Evolutionary conservation across 2,797 vertebrate genomes (phyloP).

Genomic region (Cynopterus sphinx): DNA sequence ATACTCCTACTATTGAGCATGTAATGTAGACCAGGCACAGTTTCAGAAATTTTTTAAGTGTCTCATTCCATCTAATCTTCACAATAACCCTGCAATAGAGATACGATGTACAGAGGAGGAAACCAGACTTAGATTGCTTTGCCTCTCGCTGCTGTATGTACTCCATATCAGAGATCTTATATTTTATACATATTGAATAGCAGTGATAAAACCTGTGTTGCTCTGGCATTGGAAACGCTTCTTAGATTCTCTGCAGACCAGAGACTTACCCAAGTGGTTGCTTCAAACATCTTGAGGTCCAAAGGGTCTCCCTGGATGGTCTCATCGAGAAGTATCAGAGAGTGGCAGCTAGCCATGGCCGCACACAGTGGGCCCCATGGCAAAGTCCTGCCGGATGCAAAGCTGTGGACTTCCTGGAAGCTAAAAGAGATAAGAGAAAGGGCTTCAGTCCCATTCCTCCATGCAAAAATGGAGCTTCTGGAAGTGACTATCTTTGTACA

Average conservation of each 20-base stretch:
- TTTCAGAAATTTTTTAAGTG: background rate
- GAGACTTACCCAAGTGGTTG: constrained; percentile 84
- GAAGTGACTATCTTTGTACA: background rate
- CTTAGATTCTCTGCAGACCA: background rate
- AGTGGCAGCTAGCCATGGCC: constrained; percentile 83
- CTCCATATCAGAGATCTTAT: background rate
- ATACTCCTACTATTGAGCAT: background rate
- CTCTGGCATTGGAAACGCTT: background rate
- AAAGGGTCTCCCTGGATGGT: constrained; percentile 84
- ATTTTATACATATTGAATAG: background rate
- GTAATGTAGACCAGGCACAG: background rate
- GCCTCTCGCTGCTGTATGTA: background rate
- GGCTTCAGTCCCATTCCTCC: background rate
- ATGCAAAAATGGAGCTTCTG: background rate
- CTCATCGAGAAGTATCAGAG: constrained; percentile 80
- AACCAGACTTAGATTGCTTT: background rate
- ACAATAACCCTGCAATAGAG: background rate
- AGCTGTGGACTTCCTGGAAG: constrained; percentile 79
- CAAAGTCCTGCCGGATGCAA: constrained; percentile 65
- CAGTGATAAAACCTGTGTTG: background rate
- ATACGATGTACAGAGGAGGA: background rate
- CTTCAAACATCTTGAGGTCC: constrained; percentile 85
- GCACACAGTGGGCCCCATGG: constrained; percentile 75
- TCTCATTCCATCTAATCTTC: background rate
- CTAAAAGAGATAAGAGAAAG: constrained; percentile 55